Evolutionary conservation across 64 coral and sea anemone genomes (phyloP), one percentile per base, ranked within the genome.

Genomic region (Platygyra sinensis): DNA sequence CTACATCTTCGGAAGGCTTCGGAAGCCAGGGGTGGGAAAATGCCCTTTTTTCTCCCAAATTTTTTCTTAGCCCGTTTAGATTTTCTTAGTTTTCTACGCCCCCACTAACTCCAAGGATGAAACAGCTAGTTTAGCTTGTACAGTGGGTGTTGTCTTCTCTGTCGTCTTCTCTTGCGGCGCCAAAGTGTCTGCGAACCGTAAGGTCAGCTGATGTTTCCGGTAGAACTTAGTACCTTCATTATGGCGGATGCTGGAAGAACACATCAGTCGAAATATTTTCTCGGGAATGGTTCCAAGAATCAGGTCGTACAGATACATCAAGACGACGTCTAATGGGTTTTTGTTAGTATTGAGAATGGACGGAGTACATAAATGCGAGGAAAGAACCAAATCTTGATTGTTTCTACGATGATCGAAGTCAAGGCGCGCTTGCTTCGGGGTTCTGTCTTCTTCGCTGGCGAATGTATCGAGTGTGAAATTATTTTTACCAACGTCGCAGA

Each of bases 401-500:
- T 77, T 83, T 71, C 78, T 69, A 75, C 82, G 32, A 98, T 98
- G 96, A 95, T 98, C 82, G 96, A 98, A 78, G 91, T 98, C 33
- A 92, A 87, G 87, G 96, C 91, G 18, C 94, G 93, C 39, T 80
- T 95, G 72, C 72, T 93, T 80, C 90, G 96, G n/a, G 93, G 96
- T 33, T 88, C 96, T 79, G 96, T 98, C 1, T 98, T 90, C 46
- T 92, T 98, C 69, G 90, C 94, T 59, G 97, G 97, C 57, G 97
- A 99, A 80, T 87, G 83, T 5, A 88, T 99, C 69, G 91, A 93
- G 50, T 95, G 94, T 90, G 90, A 99, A 95, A 93, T 99, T 74
- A 94, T 75, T 31, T 96, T 99, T 79, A 93, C 94, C 2, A 95
- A 99, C 79, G 71, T 87, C 20, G 83, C 89, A 24, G 59, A 79